phyloP scores from a whole-genome alignment of 2,888 invertebrate genomes.

The Scotopteryx bipunctaria region DNA sequence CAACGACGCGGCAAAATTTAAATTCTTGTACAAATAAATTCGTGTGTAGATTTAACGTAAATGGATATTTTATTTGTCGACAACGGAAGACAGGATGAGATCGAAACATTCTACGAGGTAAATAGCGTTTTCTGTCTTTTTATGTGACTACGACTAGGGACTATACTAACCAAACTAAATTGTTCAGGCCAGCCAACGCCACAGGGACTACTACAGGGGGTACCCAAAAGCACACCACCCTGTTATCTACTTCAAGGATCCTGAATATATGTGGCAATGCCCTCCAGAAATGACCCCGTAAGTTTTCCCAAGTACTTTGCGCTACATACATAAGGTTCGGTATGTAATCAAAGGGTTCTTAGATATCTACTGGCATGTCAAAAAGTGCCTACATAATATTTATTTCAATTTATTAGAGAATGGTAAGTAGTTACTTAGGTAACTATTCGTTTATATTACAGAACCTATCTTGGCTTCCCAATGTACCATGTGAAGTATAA shows the following conservation, averaged over 20 bases:
- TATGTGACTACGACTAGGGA: background rate
- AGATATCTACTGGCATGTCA: too few species aligned
- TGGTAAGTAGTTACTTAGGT: background rate
- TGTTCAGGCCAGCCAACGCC: conserved; percentile 80
- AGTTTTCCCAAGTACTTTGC: conserved; percentile 39
- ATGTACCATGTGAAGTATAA: conserved; percentile 83
- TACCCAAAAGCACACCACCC: conserved; percentile 83
- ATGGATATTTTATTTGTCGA: conserved; percentile 69
- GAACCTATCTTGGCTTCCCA: conserved; percentile 82
- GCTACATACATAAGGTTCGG: too few species aligned
- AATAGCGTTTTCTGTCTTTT: conserved; percentile 15
- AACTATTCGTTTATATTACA: conserved; percentile 40
- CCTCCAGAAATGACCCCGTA: conserved; percentile 81
- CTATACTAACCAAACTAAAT: background rate
- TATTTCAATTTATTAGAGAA: too few species aligned
- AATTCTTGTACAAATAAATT: conserved; percentile 17
- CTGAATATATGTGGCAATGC: conserved; percentile 80
- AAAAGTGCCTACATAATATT: too few species aligned
- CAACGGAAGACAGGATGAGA: conserved; percentile 68
- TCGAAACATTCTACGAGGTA: conserved; percentile 75
- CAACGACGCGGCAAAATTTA: conserved; percentile 11
- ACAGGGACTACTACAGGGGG: conserved; percentile 85
- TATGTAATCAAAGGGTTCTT: too few species aligned
- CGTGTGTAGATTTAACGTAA: background rate
- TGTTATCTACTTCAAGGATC: conserved; percentile 79